Evolutionary conservation across 2,888 invertebrate genomes (phyloP), one percentile per base, ranked within the genome.

Genomic region (Drosophila macrospina): DNA sequence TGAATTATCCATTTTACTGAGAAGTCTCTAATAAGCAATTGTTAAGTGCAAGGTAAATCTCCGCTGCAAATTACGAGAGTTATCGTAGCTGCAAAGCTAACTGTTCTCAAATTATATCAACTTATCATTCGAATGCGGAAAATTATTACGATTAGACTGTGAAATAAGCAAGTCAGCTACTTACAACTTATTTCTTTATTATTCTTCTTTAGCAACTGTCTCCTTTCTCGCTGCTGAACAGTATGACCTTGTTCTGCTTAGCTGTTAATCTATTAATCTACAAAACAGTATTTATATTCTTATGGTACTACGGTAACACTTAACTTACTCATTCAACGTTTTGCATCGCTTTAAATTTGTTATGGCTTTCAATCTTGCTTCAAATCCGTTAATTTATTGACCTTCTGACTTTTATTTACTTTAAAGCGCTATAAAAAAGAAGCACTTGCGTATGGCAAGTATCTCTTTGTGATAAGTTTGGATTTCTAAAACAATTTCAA

Each of bases 1-100:
- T 28, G 55, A 56, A 74, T 62, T 47, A 75, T 69, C 57, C 57
- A 75, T 73, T 73, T 75, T 54, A 54, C 50, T 26, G 5, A 15
- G 69, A 26, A 28, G 63, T 42, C 69, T 50, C 44, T 54, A 60
- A 69, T 63, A 63, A 56, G 39, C 64, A 42, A 45, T 57, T 51
- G 4, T 15, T 50, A 34, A 41, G 13, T 39, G 50, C 41, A 50
- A 34, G 54, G 42, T 28, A 51, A 69, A 62, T 26, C 8, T 13
- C 24, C 11, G 42, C 15, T 55, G 20, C 7, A 32, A 26, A 36
- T n/a, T 28, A 30, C 32, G 51, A 37, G 0, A 42, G 20, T 28
- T 30, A 37, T 16, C 34, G 20, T 7, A 39, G 37, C 28, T 50
- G 7, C 30, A 11, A 15, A 4, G 20, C 37, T 28, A 44, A 26